Base-by-base conservation (phyloP, 2,888 invertebrate genomes). In the Parelbella ahira region DNA sequence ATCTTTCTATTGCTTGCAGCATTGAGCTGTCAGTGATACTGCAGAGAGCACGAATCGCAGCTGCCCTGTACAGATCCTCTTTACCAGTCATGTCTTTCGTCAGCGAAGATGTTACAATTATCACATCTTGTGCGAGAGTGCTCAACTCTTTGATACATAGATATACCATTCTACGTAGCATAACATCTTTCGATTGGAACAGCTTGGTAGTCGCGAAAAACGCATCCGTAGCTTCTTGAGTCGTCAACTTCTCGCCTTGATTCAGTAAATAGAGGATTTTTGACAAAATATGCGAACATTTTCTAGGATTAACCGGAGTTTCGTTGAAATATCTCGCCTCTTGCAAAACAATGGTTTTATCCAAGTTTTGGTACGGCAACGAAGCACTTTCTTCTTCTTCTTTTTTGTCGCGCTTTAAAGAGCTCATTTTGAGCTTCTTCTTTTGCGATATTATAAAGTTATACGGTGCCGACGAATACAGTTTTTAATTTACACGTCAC, bases 201-300 rank as follows among this genome's bases (percentile, higher is more conserved):
- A 99, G 88, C 79, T 99, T 99, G 0, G 99, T 99, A 91, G 99
- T 98, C 1, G 99, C 99, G 87, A 99, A 99, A 80, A 99, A 99
- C 3, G 96, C 95, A 65, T 99, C 99, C 1, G 99, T 99, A 0
- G 99, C 99, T 78, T 99, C 99, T 28, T 95, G 95, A 0, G 95
- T 93, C 4, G 94, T 96, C 47, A 99, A 89, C 58, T 93, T 81
- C 60, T 99, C 98, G 0, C 98, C 98, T 90, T 99, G 99, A 70
- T 98, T 98, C 50, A 99, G 89, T 53, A 99, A 89, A 80, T 98
- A 99, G 10, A 99, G 88, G 52, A 99, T 94, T 88, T 99, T 99
- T 48, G 98, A 97, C 53, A 99, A 88, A 68, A 99, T 98, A 59
- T 94, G 93, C 19, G 94, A 94, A 82, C 99, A 99, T 94, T 97